Conservation (phyloP, 2,113 vertebrate species). For the Oxyruncus cristatus region DNA sequence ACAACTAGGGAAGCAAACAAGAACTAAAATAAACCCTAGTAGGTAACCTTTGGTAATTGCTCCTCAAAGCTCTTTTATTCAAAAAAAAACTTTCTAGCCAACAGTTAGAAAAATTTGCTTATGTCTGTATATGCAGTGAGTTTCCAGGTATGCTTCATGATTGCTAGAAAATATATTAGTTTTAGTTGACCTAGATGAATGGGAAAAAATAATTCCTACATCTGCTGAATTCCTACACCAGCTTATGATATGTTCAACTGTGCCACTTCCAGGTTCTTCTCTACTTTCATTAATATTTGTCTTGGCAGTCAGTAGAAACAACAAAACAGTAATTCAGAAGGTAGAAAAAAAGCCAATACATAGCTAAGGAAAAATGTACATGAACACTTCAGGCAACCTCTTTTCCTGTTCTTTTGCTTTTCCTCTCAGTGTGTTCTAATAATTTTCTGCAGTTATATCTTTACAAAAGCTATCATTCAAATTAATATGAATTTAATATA, state of each 20-base stretch:
- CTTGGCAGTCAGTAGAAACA: background rate
- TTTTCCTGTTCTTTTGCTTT: background rate
- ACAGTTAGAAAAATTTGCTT: background rate
- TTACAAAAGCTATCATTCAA: background rate
- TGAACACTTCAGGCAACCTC: background rate
- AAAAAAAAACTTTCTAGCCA: background rate
- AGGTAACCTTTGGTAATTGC: background rate
- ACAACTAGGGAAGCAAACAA: background rate
- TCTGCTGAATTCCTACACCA: background rate
- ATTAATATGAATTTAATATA: background rate
- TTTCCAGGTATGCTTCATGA: background rate
- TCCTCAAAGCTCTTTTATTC: background rate
- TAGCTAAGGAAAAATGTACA: background rate
- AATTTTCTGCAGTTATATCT: background rate
- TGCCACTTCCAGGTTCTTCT: background rate
- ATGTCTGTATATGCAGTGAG: background rate
- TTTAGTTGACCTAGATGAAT: background rate
- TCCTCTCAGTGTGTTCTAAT: background rate
- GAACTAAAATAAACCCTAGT: background rate
- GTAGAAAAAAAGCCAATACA: background rate
- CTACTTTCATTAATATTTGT: background rate
- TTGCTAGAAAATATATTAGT: background rate
- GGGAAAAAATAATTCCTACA: background rate
- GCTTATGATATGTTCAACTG: background rate
- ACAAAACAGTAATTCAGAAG: background rate